Base-by-base conservation (phyloP, 2,888 invertebrate genomes). In the Pterostichus madidus region DNA sequence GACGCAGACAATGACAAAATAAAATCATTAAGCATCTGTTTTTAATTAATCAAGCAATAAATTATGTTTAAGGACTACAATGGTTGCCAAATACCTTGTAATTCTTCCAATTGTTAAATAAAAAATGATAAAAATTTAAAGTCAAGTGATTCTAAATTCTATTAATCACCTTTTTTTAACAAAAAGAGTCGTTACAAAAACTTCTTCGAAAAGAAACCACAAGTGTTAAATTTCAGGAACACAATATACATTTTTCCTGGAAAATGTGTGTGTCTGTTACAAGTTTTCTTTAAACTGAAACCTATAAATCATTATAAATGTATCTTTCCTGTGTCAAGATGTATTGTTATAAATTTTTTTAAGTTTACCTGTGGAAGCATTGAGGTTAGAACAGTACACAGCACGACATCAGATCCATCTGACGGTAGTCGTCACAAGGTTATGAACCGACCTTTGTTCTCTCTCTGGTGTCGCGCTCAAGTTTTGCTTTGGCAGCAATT, bases 381-480 rank as follows among this genome's bases (percentile, higher is more conserved):
- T 64, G 64, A 61, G 35, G 35, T 64, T 64, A 39, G 31, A 32
- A 64, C 35, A 32, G 13, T n/a, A 10, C 11, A 64, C n/a, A 7
- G 24, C 3, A 24, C 24, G 24, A 24, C 24, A 24, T 24, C 24
- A 31, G 73, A 44, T 11, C 73, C 73, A 73, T 24, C 73, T 73
- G 44, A 5, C n/a, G n/a, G 73, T 17, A 13, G 24, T 49, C 10
- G 10, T 5, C 13, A 15, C 31, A 17, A 31, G 49, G 75, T 49
- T 49, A 7, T 75, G 24, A 46, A 17, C 52, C 31, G 75, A 75
- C 75, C 75, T 75, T 75, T 75, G 75, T 75, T 52, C 75, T 8
- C 35, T 17, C 17, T 35, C 8, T 68, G 24, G 24, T n/a, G n/a
- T 24, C 3, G 68, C 35, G 10, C 32, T 64, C 32, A 3, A 35